These are phyloP conservation scores for Cantharis rufa DNA, from an alignment of 2,888 invertebrate genomes.

Conservation along the genomic window DNA sequence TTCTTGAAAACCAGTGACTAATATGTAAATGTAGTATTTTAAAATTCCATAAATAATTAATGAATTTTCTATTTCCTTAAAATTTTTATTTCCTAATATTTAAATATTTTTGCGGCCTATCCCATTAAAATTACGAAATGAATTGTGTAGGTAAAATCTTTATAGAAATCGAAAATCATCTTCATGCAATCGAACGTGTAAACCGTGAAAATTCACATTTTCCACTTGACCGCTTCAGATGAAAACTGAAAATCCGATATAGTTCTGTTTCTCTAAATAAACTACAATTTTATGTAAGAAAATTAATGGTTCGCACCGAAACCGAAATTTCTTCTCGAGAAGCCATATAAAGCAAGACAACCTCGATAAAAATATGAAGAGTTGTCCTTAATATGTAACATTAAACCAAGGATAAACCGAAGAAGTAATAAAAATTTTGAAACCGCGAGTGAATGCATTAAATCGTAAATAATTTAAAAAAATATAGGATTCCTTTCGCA, in stretches of 20 bases:
- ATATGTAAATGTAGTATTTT: not conserved
- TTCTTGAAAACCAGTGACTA: not conserved
- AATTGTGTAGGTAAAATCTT: not conserved
- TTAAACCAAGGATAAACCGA: not conserved
- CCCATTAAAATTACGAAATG: not conserved
- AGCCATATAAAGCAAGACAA: not conserved
- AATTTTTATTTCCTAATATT: not conserved
- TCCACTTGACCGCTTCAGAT: no score
- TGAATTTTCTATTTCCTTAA: not conserved
- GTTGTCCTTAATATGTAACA: not conserved
- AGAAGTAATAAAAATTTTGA: not conserved
- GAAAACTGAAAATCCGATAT: no score
- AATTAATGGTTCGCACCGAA: not conserved
- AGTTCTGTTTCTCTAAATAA: no score
- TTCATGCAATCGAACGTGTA: no score
- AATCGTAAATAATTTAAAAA: no score
- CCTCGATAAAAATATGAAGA: not conserved
- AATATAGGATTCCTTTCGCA: no score
- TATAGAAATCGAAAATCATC: not conserved
- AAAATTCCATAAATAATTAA: not conserved
- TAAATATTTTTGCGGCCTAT: not conserved
- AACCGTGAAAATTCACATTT: no score
- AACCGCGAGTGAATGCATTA: not conserved
- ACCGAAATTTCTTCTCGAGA: not conserved
- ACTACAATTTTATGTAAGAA: not conserved